These are phyloP conservation scores for Agriopis leucophaearia DNA, from an alignment of 2,888 invertebrate genomes.

Conservation along the genomic window DNA sequence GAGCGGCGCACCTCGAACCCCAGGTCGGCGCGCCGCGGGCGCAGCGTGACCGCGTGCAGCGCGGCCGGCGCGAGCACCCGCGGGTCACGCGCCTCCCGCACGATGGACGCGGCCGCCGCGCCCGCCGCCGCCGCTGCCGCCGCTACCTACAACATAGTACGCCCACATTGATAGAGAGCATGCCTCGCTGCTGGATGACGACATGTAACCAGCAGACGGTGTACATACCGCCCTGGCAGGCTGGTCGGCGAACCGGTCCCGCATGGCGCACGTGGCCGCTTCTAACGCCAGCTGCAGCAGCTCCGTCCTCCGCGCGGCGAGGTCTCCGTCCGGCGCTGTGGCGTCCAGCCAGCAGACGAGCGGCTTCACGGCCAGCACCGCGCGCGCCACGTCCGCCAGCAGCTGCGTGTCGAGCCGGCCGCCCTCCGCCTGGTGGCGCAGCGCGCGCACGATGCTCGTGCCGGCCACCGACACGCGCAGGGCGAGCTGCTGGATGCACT, in stretches of 20 bases:
- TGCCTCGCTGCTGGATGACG: background rate
- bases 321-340: slow-evolving; percentile 43
- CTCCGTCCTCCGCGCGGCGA: slow-evolving; percentile 78
- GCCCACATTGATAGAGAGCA: too few species aligned
- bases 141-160: slow-evolving; percentile 64
- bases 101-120: slow-evolving; percentile 92
- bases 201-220: too few species aligned
- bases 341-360: slow-evolving; percentile 95
- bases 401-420: slow-evolving; percentile 91
- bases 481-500: slow-evolving; percentile 96
- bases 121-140: slow-evolving; percentile 91
- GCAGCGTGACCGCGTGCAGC: slow-evolving; percentile 94
- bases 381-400: slow-evolving; percentile 94
- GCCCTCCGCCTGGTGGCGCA: slow-evolving; percentile 90
- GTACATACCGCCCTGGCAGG: slow-evolving; percentile 89
- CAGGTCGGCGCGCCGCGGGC: slow-evolving; percentile 94
- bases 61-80: slow-evolving; percentile 96
- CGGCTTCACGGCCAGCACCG: slow-evolving; percentile 94
- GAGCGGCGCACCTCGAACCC: slow-evolving; percentile 96
- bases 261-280: slow-evolving; percentile 95
- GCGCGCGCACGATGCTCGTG: slow-evolving; percentile 89
- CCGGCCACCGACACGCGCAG: slow-evolving; percentile 94
- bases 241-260: slow-evolving; percentile 95
- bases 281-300: slow-evolving; percentile 93
- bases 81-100: slow-evolving; percentile 93